Conservation (phyloP, 2,797 vertebrate genomes). For the Sarcophilus harrisii region DNA sequence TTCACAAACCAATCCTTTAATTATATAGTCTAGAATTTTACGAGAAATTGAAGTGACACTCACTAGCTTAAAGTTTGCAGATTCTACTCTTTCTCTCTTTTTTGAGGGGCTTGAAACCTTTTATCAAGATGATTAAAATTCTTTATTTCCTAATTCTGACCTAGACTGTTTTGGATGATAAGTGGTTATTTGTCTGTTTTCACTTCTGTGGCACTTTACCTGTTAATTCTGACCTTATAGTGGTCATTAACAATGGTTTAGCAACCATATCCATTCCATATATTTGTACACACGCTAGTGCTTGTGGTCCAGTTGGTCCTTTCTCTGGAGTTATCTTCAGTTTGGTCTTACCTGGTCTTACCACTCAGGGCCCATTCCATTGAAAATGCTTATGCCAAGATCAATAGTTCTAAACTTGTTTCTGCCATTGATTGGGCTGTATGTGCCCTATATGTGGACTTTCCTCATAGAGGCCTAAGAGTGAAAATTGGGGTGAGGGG, state of each 20-base stretch:
- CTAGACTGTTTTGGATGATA: not conserved
- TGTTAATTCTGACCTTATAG: not conserved
- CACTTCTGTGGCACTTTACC: not conserved
- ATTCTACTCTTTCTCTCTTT: too few relatives aligned
- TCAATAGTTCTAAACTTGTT: not conserved
- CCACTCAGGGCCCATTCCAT: not conserved
- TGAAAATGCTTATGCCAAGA: not conserved
- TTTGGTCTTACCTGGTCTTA: not conserved
- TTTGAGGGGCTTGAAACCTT: not conserved
- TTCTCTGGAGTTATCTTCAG: not conserved
- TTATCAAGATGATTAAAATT: not conserved
- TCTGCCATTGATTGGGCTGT: not conserved
- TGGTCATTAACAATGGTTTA: too few relatives aligned
- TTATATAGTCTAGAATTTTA: not conserved
- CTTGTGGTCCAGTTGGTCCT: not conserved
- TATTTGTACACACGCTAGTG: not conserved
- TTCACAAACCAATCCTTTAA: not conserved
- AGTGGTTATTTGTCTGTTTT: not conserved
- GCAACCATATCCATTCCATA: not conserved
- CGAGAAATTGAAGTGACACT: too few relatives aligned
- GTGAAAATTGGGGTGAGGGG: not conserved
- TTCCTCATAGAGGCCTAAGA: not conserved
- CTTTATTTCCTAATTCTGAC: not conserved
- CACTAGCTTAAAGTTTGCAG: too few relatives aligned
- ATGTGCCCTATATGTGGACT: not conserved